A percentile compares a stretch with the other conserved stretches of the same genome.
Evolutionary conservation across 2,888 invertebrate species (phyloP).

Genomic region (Lagria hirta): DNA sequence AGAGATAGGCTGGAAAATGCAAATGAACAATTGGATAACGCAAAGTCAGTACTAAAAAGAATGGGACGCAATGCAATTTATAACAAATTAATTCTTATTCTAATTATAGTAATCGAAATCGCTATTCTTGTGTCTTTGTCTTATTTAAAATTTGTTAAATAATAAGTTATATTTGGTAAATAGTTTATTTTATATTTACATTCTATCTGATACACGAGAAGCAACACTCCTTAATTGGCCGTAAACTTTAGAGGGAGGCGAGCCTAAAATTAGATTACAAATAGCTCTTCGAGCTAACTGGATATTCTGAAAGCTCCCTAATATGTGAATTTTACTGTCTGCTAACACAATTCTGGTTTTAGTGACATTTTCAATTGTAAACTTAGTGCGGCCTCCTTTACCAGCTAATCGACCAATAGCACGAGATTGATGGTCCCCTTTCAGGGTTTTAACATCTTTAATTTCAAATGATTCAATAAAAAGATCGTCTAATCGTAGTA

Average conservation of each 20-base stretch:
- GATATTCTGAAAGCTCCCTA: conserved; percentile 97
- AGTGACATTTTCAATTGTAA: conserved; percentile 98
- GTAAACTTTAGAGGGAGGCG: conserved; percentile 97
- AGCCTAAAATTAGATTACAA: conserved; percentile 95
- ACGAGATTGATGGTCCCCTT: conserved; percentile 92
- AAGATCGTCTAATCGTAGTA: conserved; percentile 92
- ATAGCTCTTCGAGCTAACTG: conserved; percentile 91
- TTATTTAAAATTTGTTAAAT: conserved; percentile 63
- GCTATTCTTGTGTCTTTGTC: conserved; percentile 63
- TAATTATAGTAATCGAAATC: conserved; percentile 73
- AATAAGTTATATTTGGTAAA: conserved; percentile 22
- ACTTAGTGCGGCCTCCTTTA: conserved; percentile 95
- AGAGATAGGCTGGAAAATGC: conserved; percentile 69
- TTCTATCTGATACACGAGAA: conserved; percentile 78
- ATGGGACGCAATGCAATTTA: conserved; percentile 72
- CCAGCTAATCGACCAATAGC: conserved; percentile 98
- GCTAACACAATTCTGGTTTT: conserved; percentile 97
- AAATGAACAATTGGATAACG: conserved; percentile 67
- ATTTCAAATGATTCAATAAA: conserved; percentile 97
- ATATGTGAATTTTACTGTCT: conserved; percentile 93
- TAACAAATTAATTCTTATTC: conserved; percentile 72
- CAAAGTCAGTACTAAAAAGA: conserved; percentile 64
- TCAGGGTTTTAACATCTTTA: conserved; percentile 91
- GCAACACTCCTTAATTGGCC: conserved; percentile 90
- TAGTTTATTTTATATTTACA: conserved; percentile 56